phyloP scores from a whole-genome alignment of 2,797 vertebrate species.

The Danio tinwini region DNA sequence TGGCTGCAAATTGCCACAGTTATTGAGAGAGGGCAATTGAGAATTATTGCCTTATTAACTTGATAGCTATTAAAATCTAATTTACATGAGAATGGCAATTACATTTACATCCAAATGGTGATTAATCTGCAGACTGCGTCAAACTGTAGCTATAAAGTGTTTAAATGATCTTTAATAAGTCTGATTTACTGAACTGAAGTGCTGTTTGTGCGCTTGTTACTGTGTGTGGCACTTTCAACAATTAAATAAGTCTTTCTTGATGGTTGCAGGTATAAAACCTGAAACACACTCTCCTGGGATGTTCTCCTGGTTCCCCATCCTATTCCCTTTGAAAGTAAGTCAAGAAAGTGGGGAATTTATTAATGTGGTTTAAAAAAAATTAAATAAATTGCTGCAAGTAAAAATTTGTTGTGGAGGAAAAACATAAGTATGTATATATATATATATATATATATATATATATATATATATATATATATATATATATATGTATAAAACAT shows the following conservation, averaged over 20 bases:
- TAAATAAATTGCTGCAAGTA: too few relatives aligned
- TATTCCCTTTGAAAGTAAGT: constrained; percentile 93
- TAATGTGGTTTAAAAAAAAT: not conserved
- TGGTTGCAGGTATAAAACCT: constrained; percentile 87
- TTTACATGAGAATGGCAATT: not conserved
- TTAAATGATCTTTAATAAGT: not conserved
- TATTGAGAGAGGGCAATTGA: not conserved
- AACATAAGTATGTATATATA: too few relatives aligned
- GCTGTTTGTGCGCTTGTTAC: not conserved
- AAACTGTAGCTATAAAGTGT: not conserved
- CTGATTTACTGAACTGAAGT: not conserved
- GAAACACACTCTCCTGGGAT: constrained; percentile 93
- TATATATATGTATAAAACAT: too few relatives aligned
- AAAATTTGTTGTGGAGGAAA: too few relatives aligned
- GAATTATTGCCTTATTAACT: not conserved
- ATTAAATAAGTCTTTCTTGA: constrained; percentile 14
- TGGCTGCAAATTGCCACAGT: not conserved
- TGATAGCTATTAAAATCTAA: not conserved
- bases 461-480: too few relatives aligned
- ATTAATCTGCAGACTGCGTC: not conserved
- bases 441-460: too few relatives aligned
- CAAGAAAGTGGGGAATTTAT: not conserved
- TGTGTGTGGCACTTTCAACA: not conserved
- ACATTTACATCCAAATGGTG: not conserved
- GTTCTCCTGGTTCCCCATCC: constrained; percentile 97